Base-by-base conservation (phyloP, 2,113 vertebrate species). In the Paralichthys olivaceus region DNA sequence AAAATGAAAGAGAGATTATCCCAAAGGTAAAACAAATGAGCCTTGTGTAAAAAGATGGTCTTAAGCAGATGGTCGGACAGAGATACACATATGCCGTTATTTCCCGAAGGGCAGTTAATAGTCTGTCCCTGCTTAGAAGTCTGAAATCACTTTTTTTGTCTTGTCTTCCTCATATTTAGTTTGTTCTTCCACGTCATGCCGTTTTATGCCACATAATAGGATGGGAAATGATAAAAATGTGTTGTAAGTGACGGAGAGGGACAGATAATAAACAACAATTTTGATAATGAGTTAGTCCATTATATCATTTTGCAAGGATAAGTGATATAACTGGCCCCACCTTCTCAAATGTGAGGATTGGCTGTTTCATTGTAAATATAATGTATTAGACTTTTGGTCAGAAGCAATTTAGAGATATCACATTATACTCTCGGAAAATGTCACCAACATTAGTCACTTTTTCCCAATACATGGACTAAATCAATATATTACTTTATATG, bases 11-110 rank as follows among this genome's bases (percentile, higher is more conserved):
- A 25, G 57, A 45, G 29, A 40, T 26, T 12, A 64, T 64, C 8
- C 49, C 15, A 57, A 60, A 73, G 49, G 51, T 76, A 40, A 79
- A 78, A 64, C n/a, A 67, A 70, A 70, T 57, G 82, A 69, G 23
- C 25, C 13, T 57, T 40, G 37, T 40, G 53, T 59, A 78, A 63
- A 49, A 77, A 73, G 9, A 69, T 68, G 2, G 29, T 61, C 55
- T 70, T 28, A 49, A 58, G 57, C 83, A 91, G 85, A 85, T 80
- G 80, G 72, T 72, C 49, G 32, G 55, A 78, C 45, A 71, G 68
- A 61, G 20, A 81, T 58, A 72, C 67, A 83, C 71, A 80, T 75
- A 68, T 74, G 74, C 45, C 75, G 67, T 66, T 69, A 80, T 55
- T 70, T 78, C 79, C 70, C 75, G 66, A 77, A 65, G 60, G 72